Evolutionary conservation across 2,797 vertebrate species (phyloP), one percentile per base, ranked within the genome.

Genomic region (Okamejei kenojei): DNA sequence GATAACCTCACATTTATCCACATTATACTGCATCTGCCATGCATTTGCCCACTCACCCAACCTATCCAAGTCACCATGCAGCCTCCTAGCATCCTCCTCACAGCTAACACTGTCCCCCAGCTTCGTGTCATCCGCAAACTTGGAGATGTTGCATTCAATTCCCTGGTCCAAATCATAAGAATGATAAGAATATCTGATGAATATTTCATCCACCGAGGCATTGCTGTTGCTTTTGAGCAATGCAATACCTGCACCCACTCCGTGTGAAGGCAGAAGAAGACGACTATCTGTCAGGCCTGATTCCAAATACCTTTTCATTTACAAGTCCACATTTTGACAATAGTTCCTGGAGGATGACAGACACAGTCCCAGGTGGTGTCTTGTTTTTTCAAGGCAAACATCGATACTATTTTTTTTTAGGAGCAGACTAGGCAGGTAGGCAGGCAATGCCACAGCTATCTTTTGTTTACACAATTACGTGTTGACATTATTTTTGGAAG

Each of bases 311-410:
- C 19, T 21, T 68, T 32, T 88, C 68, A 32, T 68, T 88, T 68
- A 68, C 17, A 68, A 88, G 61, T 19, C 84, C 17, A 88, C 32
- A 15, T 88, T 88, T 65, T 65, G 84, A 88, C 84, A 68, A 88
- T 15, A 63, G 58, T 32, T 65, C 58, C 15, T 32, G 29, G 61
- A 88, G 61, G 15, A 88, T 8, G 61, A 68, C 8, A 88, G n/a
- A 35, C 63, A 13, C 21, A 8, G 17, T 68, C 84, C 84, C 84
- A 35, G n/a, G 61, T 68, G 29, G n/a, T 68, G n/a, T 11, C n/a
- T 35, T 17, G 32, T 23, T 84, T 61, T 84, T 11, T 84, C 58
- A 88, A 0, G 8, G 17, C 7, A 32, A 88, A 23, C 61, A 9
- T 88, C 63, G 32, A 68, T 88, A 68, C 10, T 15, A 88, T 32